Base-by-base conservation (phyloP, 2,113 vertebrate genomes). In the Paralichthys olivaceus region DNA sequence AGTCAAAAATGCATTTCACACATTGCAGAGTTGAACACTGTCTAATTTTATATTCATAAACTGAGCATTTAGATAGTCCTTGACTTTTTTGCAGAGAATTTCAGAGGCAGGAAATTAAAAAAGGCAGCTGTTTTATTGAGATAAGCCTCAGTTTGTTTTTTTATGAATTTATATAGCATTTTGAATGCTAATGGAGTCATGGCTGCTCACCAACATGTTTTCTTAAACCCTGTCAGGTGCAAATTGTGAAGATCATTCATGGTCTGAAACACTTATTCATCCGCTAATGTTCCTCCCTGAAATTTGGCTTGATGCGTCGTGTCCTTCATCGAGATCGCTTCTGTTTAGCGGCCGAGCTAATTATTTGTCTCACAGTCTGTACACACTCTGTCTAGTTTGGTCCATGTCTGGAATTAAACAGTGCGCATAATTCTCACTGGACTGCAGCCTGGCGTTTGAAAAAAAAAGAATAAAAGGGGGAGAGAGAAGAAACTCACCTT, bases 101-200 rank as follows among this genome's bases (percentile, higher is more conserved):
- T 80, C 59, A 79, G 67, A 80, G 20, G 77, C 84, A 81, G 87
- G 84, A 87, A 92, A 91, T 90, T 86, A 61, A 86, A 90, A 87
- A 88, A 77, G 59, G 74, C 90, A 88, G 88, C 90, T 92, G 92
- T 90, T 83, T 69, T 83, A 83, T 54, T 81, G 81, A 89, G 90
- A 91, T 90, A 92, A 90, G 89, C 68, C 76, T 64, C 40, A 0
- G 29, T 83, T 73, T 62, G 68, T 53, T 53, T 55, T 68, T 40
- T 37, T 60, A 4, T 28, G 37, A 11, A 40, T 28, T 47, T 55
- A 13, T 12, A 76, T 26, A 69, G 32, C 72, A 15, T 80, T 84
- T 32, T 51, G 69, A 55, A 87, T 90, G 66, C 67, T 78, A 89
- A 89, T 89, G 69, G 69, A 74, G 72, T 60, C 72, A 60, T 71